A percentile compares a stretch with the other conserved stretches of the same genome.
phyloP scores from a whole-genome alignment of 2,113 vertebrate genomes.

The Pipa parva region DNA sequence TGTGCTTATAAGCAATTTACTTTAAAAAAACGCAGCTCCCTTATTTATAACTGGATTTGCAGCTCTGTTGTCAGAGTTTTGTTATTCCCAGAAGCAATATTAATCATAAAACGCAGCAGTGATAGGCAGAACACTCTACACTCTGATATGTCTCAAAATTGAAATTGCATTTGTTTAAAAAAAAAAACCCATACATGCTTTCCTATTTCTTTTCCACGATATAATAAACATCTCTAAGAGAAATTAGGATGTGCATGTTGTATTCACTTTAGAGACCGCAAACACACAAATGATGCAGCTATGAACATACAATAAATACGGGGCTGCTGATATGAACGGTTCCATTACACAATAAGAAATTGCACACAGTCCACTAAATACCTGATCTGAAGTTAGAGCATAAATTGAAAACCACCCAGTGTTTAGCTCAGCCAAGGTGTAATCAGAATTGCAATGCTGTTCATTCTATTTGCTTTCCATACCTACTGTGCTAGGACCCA shows the following conservation, averaged over 20 bases:
- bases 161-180: neutral
- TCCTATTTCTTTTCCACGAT: neutral
- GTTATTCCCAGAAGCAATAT: constrained; percentile 26
- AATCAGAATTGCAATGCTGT: constrained; percentile 10
- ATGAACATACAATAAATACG: neutral
- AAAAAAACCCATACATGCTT: neutral
- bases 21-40: constrained; percentile 20
- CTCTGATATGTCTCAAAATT: neutral
- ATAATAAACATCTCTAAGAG: neutral
- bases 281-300: neutral
- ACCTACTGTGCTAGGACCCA: constrained; percentile 18
- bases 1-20: constrained; percentile 31
- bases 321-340: neutral
- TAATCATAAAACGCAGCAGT: constrained; percentile 23
- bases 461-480: constrained; percentile 7
- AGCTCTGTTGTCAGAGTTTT: constrained; percentile 15
- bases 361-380: neutral
- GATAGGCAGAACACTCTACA: constrained; percentile 5
- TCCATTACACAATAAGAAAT: neutral
- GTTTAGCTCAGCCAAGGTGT: constrained; percentile 9
- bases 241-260: neutral
- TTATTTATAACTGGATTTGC: constrained; percentile 34
- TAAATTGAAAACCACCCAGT: neutral
- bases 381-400: neutral
- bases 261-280: neutral